These are phyloP conservation scores for Mactra quadrangularis DNA, from an alignment of 1,140 invertebrate species.

Conservation along the genomic window DNA sequence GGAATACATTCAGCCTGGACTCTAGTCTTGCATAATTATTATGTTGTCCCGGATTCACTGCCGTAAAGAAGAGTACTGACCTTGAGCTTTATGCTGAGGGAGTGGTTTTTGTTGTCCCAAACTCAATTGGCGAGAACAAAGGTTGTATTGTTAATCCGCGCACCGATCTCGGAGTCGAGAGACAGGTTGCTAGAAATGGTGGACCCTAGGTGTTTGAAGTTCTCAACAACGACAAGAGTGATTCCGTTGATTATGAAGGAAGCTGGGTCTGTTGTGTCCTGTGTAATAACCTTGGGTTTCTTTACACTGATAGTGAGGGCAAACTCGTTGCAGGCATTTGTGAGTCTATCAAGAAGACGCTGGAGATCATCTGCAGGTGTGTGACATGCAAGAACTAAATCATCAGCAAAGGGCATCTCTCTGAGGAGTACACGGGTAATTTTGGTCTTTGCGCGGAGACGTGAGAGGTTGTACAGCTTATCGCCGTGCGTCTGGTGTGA, in stretches of 20 bases:
- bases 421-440: not conserved
- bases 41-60: no score
- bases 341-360: not conserved
- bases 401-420: not conserved
- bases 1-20: no score
- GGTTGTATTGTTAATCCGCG: no score
- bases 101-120: no score
- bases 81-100: no score
- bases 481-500: not conserved
- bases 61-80: no score
- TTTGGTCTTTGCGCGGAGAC: not conserved
- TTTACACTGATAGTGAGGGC: conserved; percentile 1
- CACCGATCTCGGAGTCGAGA: no score
- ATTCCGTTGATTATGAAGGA: not conserved
- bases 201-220: no score
- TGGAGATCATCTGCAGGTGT: conserved; percentile 43
- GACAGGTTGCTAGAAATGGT: no score
- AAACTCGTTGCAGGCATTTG: conserved; percentile 23
- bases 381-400: not conserved
- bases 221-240: not conserved
- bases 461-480: not conserved
- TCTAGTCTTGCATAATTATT: no score
- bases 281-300: not conserved
- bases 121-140: no score
- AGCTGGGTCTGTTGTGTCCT: not conserved